Evolutionary conservation across 2,797 vertebrate genomes (phyloP), one percentile per base, ranked within the genome.

Genomic region (Protonibea diacanthus): DNA sequence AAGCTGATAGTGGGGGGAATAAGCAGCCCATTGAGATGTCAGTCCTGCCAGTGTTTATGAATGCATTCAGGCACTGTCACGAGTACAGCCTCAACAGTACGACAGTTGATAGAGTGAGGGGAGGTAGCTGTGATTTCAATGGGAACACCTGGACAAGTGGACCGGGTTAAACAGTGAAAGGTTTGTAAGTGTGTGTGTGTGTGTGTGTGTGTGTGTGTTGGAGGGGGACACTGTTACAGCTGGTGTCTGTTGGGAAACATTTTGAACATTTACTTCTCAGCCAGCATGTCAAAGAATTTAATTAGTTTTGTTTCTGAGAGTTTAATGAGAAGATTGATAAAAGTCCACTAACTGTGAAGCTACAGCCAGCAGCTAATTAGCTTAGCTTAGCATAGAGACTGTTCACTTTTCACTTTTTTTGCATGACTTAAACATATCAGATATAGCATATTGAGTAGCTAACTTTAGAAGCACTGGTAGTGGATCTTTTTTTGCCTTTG

Each of bases 1-100:
- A 96, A 97, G 81, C 88, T 87, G 95, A 96, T 96, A 96, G 92
- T 86, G 82, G 74, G 87, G 33, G 87, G 92, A 88, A 93, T 94
- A 63, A 91, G 93, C 74, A 74, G 90, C 86, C 94, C 67, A 90
- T 95, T 90, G 79, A 95, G 91, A 94, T 91, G 94, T 96, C 92
- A 93, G 90, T 89, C 88, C 88, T 88, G 88, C 77, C 70, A 38
- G 76, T 90, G 87, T 91, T 91, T 88, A 82, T 91, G 90, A 90
- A 88, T 80, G 83, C 75, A 85, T 87, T 89, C 88, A 91, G 88
- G 51, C 86, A 55, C 88, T 78, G 87, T 92, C 80, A 77, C 60
- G 59, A 75, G 69, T 33, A 47, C 79, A 40, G 81, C 74, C 74
- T 69, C 78, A 6, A 29, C 77, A 83, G 86, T 64, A 53, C 44